phyloP scores from a whole-genome alignment of 1,140 invertebrate genomes.

The Leptinotarsa lineolata region DNA sequence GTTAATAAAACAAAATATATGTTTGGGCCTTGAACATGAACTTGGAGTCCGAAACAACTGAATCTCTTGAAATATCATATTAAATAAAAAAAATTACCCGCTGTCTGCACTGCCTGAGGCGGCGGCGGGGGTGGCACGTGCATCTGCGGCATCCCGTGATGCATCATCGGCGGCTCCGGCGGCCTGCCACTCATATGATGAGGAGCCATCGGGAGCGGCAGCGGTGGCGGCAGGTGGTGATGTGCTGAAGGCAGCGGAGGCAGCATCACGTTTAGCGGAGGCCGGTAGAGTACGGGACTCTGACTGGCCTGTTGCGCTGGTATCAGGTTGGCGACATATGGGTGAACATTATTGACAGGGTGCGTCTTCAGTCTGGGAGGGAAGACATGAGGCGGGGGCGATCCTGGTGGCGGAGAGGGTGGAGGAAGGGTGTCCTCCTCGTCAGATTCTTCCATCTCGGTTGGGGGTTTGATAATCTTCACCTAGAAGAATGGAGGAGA shows the following conservation, averaged over 20 bases:
- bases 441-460: slow-evolving; percentile 48
- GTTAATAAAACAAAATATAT: background rate
- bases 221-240: slow-evolving; percentile 15
- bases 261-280: slow-evolving; percentile 25
- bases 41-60: background rate
- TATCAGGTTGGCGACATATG: slow-evolving; percentile 23
- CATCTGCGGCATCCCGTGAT: background rate
- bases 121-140: slow-evolving; percentile 7
- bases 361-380: slow-evolving; percentile 53
- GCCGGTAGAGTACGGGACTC: background rate
- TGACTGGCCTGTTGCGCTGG: slow-evolving; percentile 2
- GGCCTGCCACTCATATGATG: background rate
- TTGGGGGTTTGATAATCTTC: slow-evolving; percentile 38
- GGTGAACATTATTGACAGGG: slow-evolving; percentile 48
- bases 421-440: slow-evolving; percentile 62
- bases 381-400: slow-evolving; percentile 62
- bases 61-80: background rate
- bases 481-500: slow-evolving; percentile 24
- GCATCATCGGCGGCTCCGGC: background rate
- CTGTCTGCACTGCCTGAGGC: background rate
- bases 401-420: slow-evolving; percentile 63
- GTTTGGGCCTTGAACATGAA: background rate
- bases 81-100: background rate
- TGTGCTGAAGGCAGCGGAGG: slow-evolving; percentile 18
- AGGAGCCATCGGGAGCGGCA: slow-evolving; percentile 15